Evolutionary conservation across 1,140 invertebrate genomes (phyloP), one percentile per base, ranked within the genome.

Genomic region (Aphelenchoides besseyi): DNA sequence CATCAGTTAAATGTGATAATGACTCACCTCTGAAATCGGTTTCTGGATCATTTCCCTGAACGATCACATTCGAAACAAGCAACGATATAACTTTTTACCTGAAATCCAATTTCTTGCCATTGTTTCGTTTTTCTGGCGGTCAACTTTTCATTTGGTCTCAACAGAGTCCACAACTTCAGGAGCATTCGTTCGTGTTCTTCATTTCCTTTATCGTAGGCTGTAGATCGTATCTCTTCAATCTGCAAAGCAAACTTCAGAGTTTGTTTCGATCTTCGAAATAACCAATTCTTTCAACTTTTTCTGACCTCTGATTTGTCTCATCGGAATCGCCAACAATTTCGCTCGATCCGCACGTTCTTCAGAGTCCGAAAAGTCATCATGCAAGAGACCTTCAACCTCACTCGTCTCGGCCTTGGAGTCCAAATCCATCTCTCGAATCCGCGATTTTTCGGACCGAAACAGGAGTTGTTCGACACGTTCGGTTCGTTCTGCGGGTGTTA

Each of bases 1-100:
- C n/a, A n/a, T n/a, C n/a, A n/a, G n/a, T n/a, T n/a, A n/a, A n/a
- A n/a, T n/a, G n/a, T n/a, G n/a, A n/a, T n/a, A n/a, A n/a, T n/a
- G n/a, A n/a, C n/a, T n/a, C n/a, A n/a, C n/a, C 95, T 57, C 95
- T 89, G 82, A 98, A 98, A 87, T 98, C 95, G 1, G 95, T 98
- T 86, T 92, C 91, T 0, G 95, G 95, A 88, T 98, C 94, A 79
- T 95, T 91, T 16, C 95, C 95, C 73, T 77, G 52, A 30, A 74
- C 2, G 26, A 2, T 1, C 23, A 26, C 26, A 26, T 9, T 62
- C 28, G 61, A 67, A 72, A 1, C n/a, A 70, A 69, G 1, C 35
- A 18, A n/a, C n/a, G n/a, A n/a, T n/a, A n/a, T n/a, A n/a, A n/a
- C n/a, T n/a, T n/a, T 16, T 71, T 1, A 74, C 72, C 88, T 96